Evolutionary conservation across 2,797 vertebrate species (phyloP).

Genomic region (Masticophis lateralis): DNA sequence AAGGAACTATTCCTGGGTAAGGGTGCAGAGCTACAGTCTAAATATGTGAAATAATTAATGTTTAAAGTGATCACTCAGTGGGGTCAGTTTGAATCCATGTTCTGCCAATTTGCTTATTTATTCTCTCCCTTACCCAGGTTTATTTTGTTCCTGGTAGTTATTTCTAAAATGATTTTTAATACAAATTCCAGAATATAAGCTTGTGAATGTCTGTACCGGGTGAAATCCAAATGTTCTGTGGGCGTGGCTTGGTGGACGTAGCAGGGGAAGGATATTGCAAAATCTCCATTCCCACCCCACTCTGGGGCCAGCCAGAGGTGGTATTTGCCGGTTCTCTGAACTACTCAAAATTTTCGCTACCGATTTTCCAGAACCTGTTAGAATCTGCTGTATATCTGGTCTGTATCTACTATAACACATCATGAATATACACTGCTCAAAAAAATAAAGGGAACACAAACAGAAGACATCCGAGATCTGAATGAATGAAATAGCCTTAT

Average conservation of each 20-base stretch:
- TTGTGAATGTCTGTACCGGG: neutral
- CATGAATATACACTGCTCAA: too few species aligned
- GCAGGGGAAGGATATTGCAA: too few species aligned
- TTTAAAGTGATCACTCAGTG: neutral
- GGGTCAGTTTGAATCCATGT: neutral
- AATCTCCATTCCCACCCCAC: too few species aligned
- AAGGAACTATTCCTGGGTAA: neutral
- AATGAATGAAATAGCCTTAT: too few species aligned
- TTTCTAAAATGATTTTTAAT: neutral
- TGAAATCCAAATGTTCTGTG: too few species aligned
- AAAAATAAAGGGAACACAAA: too few species aligned
- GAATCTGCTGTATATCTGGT: neutral
- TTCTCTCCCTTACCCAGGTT: neutral
- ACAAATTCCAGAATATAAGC: neutral
- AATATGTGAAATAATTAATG: neutral
- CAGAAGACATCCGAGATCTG: too few species aligned
- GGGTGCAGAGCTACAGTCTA: neutral
- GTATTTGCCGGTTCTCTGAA: too few species aligned
- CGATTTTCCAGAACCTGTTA: too few species aligned
- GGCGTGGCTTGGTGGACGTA: too few species aligned
- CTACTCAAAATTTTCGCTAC: too few species aligned
- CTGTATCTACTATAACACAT: neutral
- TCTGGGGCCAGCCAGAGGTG: too few species aligned
- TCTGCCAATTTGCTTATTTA: neutral
- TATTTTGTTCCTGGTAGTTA: neutral